Evolutionary conservation across 2,113 vertebrate species (phyloP), one percentile per base, ranked within the genome.

Genomic region (Procavia capensis): DNA sequence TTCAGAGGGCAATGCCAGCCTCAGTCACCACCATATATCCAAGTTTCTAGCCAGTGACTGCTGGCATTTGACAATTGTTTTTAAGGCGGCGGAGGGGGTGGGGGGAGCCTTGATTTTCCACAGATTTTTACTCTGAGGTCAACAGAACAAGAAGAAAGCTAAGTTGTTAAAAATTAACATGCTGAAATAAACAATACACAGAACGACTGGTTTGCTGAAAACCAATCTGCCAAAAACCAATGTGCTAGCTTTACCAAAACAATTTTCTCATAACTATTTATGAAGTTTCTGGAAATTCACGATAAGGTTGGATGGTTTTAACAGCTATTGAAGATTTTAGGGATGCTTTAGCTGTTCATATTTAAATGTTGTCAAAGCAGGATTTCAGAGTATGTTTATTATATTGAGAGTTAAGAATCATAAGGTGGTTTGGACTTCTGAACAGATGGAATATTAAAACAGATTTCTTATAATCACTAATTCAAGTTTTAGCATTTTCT

Each of bases 171-270:
- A 95, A 94, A 94, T 97, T 86, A 70, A 95, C 95, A 64, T 36
- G 59, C 41, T 86, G 74, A 91, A 96, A 95, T 95, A 95, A 92
- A 76, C 70, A 93, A 59, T 83, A 90, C 39, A 85, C 34, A 93
- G 88, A 89, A 92, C 29, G 34, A 63, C 47, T 36, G 68, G 87
- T 86, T 88, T 93, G 79, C 96, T 90, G 82, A 90, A 96, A 93
- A 91, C 75, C 43, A 81, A 90, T 90, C 86, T 93, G 50, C 81
- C 91, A 87, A 93, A 96, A 96, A 96, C 95, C 92, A 90, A 96
- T 92, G 85, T 84, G 92, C 82, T 97, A 94, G 92, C 96, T 94
- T 95, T 96, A 96, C 94, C 88, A 88, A 97, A 95, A 95, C 78
- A 76, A 87, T 84, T 70, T 93, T 87, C 81, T 88, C 94, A 19